Conservation (phyloP, 2,888 invertebrate species). For the Scrobipalpa costella region DNA sequence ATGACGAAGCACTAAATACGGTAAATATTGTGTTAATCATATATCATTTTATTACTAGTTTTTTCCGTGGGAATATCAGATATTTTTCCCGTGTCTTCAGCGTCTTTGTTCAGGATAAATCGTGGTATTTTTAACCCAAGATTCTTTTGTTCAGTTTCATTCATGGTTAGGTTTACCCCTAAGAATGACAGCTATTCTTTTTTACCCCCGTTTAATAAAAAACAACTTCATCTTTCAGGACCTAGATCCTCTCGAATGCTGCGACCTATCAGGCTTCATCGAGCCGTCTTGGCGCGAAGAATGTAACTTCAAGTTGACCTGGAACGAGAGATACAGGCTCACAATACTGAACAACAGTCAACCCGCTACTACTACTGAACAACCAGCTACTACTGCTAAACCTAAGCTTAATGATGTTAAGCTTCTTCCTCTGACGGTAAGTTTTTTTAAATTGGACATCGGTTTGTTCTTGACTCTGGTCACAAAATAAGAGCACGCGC, state of each 20-base stretch:
- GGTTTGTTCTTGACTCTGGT: no score
- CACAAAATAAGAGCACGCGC: no score
- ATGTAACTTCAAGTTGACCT: slow-evolving; percentile 58
- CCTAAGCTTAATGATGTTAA: slow-evolving; percentile 49
- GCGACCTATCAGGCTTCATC: slow-evolving; percentile 61
- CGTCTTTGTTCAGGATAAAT: no score
- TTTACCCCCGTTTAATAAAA: no score
- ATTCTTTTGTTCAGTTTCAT: not conserved
- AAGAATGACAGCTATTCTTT: no score
- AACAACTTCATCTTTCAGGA: slow-evolving; percentile 7
- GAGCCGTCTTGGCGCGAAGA: slow-evolving; percentile 52
- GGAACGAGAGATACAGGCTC: slow-evolving; percentile 51
- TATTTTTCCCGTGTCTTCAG: no score
- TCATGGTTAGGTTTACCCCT: not conserved
- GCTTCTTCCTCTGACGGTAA: slow-evolving; percentile 60
- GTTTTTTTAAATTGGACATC: slow-evolving; percentile 32
- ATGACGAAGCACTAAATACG: not conserved
- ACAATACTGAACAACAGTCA: slow-evolving; percentile 38
- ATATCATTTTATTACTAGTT: no score
- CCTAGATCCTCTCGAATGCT: slow-evolving; percentile 61
- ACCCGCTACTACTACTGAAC: slow-evolving; percentile 36
- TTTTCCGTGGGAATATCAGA: no score
- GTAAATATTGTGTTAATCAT: no score
- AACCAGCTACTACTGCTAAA: slow-evolving; percentile 34
- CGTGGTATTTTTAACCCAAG: not conserved